Base-by-base conservation (phyloP, 2,888 invertebrate genomes). In the Apamea monoglypha region DNA sequence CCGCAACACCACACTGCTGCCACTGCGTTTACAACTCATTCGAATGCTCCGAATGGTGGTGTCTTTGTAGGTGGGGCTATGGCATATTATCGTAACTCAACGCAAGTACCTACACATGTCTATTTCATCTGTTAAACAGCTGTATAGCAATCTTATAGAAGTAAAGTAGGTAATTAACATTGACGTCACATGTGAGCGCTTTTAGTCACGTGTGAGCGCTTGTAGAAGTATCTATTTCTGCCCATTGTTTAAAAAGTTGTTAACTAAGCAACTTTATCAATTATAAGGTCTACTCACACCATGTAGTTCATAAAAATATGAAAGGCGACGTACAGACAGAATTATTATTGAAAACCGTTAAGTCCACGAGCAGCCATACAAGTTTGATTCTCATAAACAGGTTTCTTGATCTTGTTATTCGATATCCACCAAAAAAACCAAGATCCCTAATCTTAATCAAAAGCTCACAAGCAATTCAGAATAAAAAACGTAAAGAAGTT, bases 401-500 rank as follows among this genome's bases (percentile, higher is more conserved):
- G 87, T 84, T 87, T 85, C 71, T 70, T 71, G 75, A 80, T 69
- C 63, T 47, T n/a, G 88, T 79, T 77, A 80, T 82, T 71, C n/a
- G 44, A 87, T 82, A 78, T 68, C 59, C 53, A 73, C 71, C 47
- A 72, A 78, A 78, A 82, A 80, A 78, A 78, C 63, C 44, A 47
- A 73, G 73, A 84, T 80, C 56, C 72, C 61, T 70, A 64, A 83
- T 82, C 77, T 87, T 82, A 86, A 83, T 85, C 82, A 88, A 66
- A 83, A 82, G 74, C 66, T 80, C 36, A 68, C 71, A 71, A 40
- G 53, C 74, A 25, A 75, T 75, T 80, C 66, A 74, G 16, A 63
- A 77, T 84, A 85, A 91, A 90, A 94, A 90, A 90, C 74, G 53
- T 61, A 75, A 32, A 77, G 71, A 78, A 81, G 71, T 86, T 67